A percentile compares a stretch with the other conserved stretches of the same genome.
Evolutionary conservation across 2,113 vertebrate genomes (phyloP).

Genomic region (Cyanoderma ruficeps): DNA sequence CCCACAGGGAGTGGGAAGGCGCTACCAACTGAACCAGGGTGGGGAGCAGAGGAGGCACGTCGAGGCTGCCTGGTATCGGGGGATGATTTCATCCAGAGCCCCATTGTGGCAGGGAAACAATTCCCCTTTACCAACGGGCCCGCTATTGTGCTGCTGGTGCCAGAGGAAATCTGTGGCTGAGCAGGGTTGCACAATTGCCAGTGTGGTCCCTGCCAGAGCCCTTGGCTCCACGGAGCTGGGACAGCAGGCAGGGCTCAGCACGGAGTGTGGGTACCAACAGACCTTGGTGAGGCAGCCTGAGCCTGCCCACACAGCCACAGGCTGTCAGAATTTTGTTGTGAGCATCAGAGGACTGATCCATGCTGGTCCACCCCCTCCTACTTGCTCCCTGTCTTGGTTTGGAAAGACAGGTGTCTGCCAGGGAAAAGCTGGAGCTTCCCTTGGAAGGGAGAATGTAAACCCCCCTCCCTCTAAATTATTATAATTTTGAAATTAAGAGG

Average conservation of each 20-base stretch:
- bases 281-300: background rate
- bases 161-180: conserved; percentile 5
- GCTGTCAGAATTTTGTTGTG: background rate
- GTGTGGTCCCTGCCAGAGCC: background rate
- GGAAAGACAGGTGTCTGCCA: too few relatives aligned
- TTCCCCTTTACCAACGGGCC: background rate
- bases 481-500: too few relatives aligned
- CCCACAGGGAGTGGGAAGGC: background rate
- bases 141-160: background rate
- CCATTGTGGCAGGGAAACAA: background rate
- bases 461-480: too few relatives aligned
- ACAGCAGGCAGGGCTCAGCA: background rate
- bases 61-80: background rate
- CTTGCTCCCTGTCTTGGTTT: background rate
- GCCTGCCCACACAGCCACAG: fast-evolving
- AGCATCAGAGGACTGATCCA: background rate
- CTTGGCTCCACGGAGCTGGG: background rate
- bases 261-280: fast-evolving
- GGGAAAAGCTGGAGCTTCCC: too few relatives aligned
- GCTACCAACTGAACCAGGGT: background rate
- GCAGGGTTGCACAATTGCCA: background rate
- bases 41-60: background rate
- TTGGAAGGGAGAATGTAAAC: too few relatives aligned
- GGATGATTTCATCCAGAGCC: background rate
- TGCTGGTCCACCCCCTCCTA: background rate